phyloP scores from a whole-genome alignment of 2,113 vertebrate genomes.

The Mus pahari region DNA sequence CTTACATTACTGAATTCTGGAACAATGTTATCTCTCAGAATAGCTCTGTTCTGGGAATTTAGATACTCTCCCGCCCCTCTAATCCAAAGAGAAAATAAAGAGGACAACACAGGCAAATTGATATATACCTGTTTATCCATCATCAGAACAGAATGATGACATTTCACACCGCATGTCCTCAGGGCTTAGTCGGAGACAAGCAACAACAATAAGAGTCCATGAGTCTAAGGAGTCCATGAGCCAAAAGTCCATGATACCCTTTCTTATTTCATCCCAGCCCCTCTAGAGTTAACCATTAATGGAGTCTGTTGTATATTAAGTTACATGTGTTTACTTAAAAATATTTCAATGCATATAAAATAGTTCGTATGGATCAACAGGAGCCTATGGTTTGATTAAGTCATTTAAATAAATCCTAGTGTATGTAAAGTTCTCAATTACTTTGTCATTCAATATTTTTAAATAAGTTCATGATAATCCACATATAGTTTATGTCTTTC shows the following conservation, averaged over 20 bases:
- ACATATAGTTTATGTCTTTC: neutral
- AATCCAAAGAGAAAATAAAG: neutral
- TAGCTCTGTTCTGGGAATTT: neutral
- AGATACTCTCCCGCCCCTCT: neutral
- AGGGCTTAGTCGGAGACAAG: neutral
- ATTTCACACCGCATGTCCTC: neutral
- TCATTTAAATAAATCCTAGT: neutral
- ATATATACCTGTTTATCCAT: neutral
- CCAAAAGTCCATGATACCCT: neutral
- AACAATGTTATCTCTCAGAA: neutral
- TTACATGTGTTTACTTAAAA: neutral
- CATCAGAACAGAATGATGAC: neutral
- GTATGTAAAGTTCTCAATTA: neutral
- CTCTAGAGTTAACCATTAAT: neutral
- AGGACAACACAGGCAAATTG: neutral
- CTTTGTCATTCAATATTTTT: neutral
- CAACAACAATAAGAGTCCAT: neutral
- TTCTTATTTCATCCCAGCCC: neutral
- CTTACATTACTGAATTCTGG: neutral
- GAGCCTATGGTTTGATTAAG: too few relatives aligned
- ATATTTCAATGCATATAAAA: neutral
- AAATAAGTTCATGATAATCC: neutral
- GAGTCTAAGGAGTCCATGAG: too few relatives aligned
- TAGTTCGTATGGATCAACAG: neutral
- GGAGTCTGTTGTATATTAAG: too few relatives aligned